These are phyloP conservation scores for Batillaria attramentaria DNA, from an alignment of 1,140 invertebrate genomes.

Conservation along the genomic window DNA sequence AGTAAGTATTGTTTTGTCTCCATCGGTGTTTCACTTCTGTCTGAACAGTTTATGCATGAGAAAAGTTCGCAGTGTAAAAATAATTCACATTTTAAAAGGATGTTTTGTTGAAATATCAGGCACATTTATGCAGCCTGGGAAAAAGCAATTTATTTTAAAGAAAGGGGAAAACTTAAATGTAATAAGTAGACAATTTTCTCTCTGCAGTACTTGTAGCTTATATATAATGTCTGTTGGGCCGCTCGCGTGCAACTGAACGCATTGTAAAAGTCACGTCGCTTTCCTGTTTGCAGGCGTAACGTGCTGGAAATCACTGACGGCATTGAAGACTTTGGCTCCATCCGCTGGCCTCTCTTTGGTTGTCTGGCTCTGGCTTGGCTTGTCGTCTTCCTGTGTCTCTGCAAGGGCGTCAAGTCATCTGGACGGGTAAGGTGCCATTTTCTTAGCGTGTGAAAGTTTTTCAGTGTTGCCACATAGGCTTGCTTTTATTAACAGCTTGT, in stretches of 20 bases:
- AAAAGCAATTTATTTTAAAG: no score
- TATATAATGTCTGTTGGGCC: background rate
- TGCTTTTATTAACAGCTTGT: no score
- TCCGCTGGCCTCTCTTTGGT: conserved; percentile 81
- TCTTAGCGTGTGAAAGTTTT: no score
- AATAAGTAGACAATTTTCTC: background rate
- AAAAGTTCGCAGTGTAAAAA: no score
- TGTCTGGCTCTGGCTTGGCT: conserved; percentile 85
- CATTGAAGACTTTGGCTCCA: conserved; percentile 82
- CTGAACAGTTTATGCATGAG: no score
- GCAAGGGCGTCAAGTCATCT: conserved; percentile 87
- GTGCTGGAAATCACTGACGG: conserved; percentile 82
- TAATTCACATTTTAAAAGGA: no score
- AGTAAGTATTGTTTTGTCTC: no score
- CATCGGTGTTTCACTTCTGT: no score
- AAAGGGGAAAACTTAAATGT: background rate
- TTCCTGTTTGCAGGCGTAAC: conserved; percentile 76
- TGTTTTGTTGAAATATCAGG: no score
- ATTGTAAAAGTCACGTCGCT: background rate
- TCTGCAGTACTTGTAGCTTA: background rate
- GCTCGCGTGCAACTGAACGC: background rate
- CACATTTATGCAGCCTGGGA: no score
- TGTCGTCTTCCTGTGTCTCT: conserved; percentile 85
- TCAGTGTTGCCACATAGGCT: no score
- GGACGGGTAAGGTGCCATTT: conserved; percentile 77